These are phyloP conservation scores for Sebastes steindachneri DNA, from an alignment of 2,797 vertebrate genomes.

Conservation along the genomic window DNA sequence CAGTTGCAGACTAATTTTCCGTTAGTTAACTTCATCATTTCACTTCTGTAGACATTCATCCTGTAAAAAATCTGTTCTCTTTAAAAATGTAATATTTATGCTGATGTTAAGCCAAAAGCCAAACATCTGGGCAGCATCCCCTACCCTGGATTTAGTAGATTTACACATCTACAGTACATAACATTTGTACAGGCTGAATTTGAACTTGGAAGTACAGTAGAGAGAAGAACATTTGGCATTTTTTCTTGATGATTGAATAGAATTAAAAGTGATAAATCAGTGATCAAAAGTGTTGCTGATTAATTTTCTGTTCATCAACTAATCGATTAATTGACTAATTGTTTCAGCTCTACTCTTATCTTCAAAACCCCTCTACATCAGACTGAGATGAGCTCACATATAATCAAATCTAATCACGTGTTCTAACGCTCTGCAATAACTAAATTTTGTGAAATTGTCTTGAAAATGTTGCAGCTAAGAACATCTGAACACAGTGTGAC, in stretches of 20 bases:
- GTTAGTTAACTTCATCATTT: background rate
- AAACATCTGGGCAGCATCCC: background rate
- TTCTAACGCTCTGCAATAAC: conserved; percentile 1
- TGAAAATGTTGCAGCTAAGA: background rate
- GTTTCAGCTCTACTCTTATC: background rate
- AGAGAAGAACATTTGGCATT: background rate
- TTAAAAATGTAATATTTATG: background rate
- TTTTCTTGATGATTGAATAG: background rate
- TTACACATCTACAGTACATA: background rate
- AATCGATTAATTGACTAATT: background rate
- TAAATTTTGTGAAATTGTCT: background rate
- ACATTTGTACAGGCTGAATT: background rate
- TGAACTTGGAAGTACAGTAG: background rate
- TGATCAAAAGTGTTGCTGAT: background rate
- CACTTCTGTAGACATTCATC: background rate
- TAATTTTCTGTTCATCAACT: background rate
- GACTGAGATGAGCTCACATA: background rate
- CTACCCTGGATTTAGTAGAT: background rate
- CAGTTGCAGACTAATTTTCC: background rate
- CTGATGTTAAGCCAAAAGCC: background rate
- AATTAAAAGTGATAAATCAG: background rate
- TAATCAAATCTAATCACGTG: background rate
- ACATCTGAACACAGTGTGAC: conserved; percentile 26
- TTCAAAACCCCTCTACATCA: background rate
- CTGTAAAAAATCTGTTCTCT: background rate